Evolutionary conservation across 2,797 vertebrate genomes (phyloP).

Genomic region (Sebastes kiyomatsui): DNA sequence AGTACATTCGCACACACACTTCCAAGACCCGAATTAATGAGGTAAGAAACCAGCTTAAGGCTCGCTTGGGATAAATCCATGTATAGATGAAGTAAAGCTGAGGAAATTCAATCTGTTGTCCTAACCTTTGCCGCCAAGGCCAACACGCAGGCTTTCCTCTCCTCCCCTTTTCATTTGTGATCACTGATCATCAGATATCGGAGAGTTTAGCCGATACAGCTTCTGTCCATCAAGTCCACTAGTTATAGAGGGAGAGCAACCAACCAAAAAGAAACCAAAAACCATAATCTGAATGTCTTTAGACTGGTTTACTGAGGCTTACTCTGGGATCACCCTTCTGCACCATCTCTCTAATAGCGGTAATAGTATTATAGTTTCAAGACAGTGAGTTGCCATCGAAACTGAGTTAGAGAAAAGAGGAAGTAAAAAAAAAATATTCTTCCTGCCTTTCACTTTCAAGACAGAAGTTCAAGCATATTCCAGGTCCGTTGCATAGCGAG

Average conservation of each 20-base stretch:
- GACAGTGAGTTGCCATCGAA: background rate
- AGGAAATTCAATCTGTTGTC: conserved; percentile 72
- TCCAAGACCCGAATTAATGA: conserved; percentile 58
- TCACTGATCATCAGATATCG: conserved; percentile 31
- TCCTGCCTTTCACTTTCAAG: conserved; percentile 47
- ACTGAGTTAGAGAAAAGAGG: background rate
- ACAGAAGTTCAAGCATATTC: conserved; percentile 53
- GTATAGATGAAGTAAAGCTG: conserved; percentile 66
- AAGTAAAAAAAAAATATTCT: background rate
- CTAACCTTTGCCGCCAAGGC: conserved; percentile 61
- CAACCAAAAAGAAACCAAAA: conserved; percentile 25
- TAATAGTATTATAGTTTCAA: conserved; percentile 14
- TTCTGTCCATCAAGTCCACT: conserved; percentile 44
- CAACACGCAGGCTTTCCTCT: conserved; percentile 40
- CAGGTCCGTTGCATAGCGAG: conserved; percentile 31
- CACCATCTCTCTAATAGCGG: background rate
- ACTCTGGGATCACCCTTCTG: conserved; percentile 2
- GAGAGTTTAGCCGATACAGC: conserved; percentile 29
- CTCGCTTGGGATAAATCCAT: conserved; percentile 69
- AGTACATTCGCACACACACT: background rate
- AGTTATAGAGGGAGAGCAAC: conserved; percentile 11
- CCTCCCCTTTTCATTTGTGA: conserved; percentile 41
- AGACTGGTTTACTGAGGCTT: conserved; percentile 30
- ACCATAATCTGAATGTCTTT: conserved; percentile 35
- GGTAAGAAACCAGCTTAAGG: conserved; percentile 62